A percentile compares a stretch with the other conserved stretches of the same genome.
Conservation (phyloP, 1,140 invertebrate species). For the Globodera ellingtonae region DNA sequence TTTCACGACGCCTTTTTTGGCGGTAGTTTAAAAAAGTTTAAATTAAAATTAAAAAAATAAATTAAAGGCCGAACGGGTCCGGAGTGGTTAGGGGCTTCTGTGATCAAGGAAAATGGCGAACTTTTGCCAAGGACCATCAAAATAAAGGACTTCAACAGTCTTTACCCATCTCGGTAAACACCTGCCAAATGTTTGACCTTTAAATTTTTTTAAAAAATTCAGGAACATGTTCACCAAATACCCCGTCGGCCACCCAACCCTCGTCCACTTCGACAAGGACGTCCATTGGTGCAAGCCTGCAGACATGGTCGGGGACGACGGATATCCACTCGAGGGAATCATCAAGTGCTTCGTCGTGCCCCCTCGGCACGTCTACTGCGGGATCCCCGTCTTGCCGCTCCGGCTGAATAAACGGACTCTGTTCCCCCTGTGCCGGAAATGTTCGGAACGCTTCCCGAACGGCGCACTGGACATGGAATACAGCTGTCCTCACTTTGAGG, state of each 20-base stretch:
- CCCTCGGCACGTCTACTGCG: not conserved
- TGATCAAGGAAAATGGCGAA: not conserved
- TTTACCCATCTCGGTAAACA: not conserved
- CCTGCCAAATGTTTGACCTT: too few relatives aligned
- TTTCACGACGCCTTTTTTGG: not conserved
- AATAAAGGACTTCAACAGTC: constrained; percentile 1
- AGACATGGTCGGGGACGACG: not conserved
- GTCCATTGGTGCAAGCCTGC: not conserved
- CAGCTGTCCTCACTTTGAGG: not conserved
- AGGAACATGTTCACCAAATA: constrained; percentile 4
- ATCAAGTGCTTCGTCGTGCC: constrained; percentile 1
- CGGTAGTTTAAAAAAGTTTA: not conserved
- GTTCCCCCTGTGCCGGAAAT: constrained; percentile 9
- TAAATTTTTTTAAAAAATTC: not conserved
- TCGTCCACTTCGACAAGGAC: not conserved
- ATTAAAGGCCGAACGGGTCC: not conserved
- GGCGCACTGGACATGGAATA: not conserved
- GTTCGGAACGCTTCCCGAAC: not conserved
- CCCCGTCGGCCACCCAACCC: not conserved
- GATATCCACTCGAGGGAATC: not conserved
- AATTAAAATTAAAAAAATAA: not conserved
- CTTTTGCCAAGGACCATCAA: not conserved
- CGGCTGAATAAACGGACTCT: not conserved
- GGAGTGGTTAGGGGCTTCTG: not conserved
- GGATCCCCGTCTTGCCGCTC: constrained; percentile 1